phyloP scores from a whole-genome alignment of 2,888 invertebrate species.

The Habrosyne pyritoides region DNA sequence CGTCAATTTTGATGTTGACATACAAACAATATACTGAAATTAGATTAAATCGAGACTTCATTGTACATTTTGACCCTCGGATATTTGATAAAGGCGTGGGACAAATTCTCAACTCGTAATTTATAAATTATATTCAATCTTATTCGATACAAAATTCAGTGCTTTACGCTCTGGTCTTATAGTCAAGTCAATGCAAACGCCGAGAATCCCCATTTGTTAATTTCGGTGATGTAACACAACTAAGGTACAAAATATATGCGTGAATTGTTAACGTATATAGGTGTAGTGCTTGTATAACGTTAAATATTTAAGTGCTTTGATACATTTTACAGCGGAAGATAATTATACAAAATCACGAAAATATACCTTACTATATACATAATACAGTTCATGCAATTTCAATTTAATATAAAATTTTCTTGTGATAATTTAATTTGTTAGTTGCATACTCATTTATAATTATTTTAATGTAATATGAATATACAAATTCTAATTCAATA shows the following conservation, averaged over 20 bases:
- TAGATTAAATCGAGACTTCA: too few relatives aligned
- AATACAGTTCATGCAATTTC: neutral
- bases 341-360: neutral
- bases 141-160: neutral
- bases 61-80: too few relatives aligned
- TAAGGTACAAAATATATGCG: slow-evolving; percentile 65
- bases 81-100: too few relatives aligned
- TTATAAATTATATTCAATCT: slow-evolving; percentile 11
- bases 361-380: too few relatives aligned
- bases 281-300: slow-evolving; percentile 38
- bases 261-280: slow-evolving; percentile 40
- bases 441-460: neutral
- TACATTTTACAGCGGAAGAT: slow-evolving; percentile 37
- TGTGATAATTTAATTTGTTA: neutral
- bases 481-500: too few relatives aligned
- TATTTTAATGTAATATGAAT: neutral
- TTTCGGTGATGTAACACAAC: slow-evolving; percentile 42
- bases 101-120: slow-evolving; percentile 5
- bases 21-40: too few relatives aligned
- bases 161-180: neutral
- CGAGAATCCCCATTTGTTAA: slow-evolving; percentile 27
- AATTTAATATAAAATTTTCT: too few relatives aligned
- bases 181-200: slow-evolving; percentile 18
- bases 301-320: slow-evolving; percentile 41
- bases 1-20: too few relatives aligned